A percentile compares a stretch with the other conserved stretches of the same genome.
Evolutionary conservation across 2,888 invertebrate species (phyloP).

Genomic region (Aplocera efformata): DNA sequence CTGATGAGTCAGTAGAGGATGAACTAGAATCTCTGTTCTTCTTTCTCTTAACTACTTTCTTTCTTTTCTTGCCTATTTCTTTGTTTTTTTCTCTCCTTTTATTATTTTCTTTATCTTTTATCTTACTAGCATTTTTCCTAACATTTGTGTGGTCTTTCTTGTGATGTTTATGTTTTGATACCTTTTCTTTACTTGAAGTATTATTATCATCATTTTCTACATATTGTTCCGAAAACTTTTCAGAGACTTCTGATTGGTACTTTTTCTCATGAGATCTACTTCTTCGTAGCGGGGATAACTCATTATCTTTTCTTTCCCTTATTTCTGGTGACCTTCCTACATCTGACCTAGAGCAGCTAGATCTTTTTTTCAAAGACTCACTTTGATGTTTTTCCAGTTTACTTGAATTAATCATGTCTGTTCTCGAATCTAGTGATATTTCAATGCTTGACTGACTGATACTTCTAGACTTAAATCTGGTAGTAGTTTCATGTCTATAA

Average conservation of each 20-base stretch:
- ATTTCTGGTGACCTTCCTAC: conserved; percentile 1
- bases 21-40: conserved; percentile 62
- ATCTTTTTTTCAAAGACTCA: too few relatives aligned
- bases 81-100: conserved; percentile 6
- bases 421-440: too few relatives aligned
- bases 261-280: conserved; percentile 12
- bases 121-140: conserved; percentile 3
- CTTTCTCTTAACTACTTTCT: conserved; percentile 32
- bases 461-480: too few relatives aligned
- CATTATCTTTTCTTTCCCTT: conserved; percentile 25
- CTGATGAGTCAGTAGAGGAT: conserved; percentile 57
- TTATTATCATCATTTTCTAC: conserved; percentile 18
- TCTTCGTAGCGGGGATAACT: conserved; percentile 22
- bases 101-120: conserved; percentile 8
- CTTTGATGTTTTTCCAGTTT: too few relatives aligned
- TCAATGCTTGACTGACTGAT: too few relatives aligned
- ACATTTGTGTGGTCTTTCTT: conserved; percentile 7
- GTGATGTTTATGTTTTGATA: conserved; percentile 9
- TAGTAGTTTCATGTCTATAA: too few relatives aligned
- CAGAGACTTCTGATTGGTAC: conserved; percentile 1
- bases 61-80: conserved; percentile 20
- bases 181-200: conserved; percentile 6
- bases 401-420: too few relatives aligned
- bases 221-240: neutral
- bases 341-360: too few relatives aligned